A percentile compares a stretch with the other conserved stretches of the same genome.
These are phyloP conservation scores for Cylindroiulus punctatus DNA, from an alignment of 2,888 invertebrate genomes.

Conservation along the genomic window DNA sequence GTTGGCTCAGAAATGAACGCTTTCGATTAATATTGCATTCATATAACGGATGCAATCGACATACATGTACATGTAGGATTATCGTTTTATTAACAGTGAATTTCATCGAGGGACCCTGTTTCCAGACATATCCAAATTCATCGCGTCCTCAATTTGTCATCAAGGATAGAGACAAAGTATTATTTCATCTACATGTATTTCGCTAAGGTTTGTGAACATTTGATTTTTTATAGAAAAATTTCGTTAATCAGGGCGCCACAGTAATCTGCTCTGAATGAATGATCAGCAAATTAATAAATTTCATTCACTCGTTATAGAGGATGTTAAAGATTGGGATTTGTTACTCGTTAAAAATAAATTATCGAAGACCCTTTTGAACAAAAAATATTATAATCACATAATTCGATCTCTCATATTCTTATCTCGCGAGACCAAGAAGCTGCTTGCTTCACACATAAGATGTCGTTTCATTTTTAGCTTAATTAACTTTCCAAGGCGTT, in stretches of 20 bases:
- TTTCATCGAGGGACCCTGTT: background rate
- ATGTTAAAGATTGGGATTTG: background rate
- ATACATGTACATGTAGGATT: background rate
- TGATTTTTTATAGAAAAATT: too few species aligned
- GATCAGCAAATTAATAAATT: background rate
- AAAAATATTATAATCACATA: background rate
- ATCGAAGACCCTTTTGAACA: background rate
- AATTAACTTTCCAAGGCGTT: constrained; percentile 26
- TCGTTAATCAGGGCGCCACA: too few species aligned
- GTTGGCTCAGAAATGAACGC: background rate
- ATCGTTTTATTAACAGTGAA: background rate
- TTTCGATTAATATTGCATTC: background rate
- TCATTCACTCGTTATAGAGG: background rate
- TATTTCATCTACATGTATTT: too few species aligned
- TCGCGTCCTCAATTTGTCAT: background rate
- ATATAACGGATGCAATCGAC: background rate
- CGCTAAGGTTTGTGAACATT: too few species aligned
- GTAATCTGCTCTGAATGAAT: too few species aligned
- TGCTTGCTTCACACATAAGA: background rate
- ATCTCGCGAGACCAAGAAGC: background rate
- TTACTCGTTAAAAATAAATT: constrained; percentile 15
- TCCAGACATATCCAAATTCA: background rate
- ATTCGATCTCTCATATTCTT: background rate
- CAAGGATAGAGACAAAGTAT: too few species aligned
- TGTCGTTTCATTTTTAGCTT: background rate